Evolutionary conservation across 1,140 invertebrate species (phyloP), one percentile per base, ranked within the genome.

Genomic region (Elysia chlorotica): DNA sequence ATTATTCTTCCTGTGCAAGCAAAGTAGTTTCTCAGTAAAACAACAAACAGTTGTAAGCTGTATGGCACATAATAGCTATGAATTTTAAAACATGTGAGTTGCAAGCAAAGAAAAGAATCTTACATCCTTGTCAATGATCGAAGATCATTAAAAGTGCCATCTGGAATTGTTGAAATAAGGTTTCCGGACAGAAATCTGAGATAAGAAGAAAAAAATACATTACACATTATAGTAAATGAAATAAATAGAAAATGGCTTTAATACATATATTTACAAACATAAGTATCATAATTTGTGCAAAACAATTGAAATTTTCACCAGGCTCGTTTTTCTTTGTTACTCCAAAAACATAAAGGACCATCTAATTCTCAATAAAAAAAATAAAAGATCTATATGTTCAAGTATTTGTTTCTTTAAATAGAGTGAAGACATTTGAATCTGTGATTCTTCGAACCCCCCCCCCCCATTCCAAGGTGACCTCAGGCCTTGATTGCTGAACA

Each of bases 101-200:
- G n/a, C n/a, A n/a, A n/a, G n/a, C n/a, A 53, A 54, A 30, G 10
- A 67, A 35, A 41, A 65, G 48, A 63, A 28, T 79, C 85, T 82
- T 81, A 86, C 85, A 86, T 72, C 76, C 76, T 79, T 30, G 76
- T 80, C 23, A 86, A 74, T 23, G 78, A 74, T 59, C 76, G 79
- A 17, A 86, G 76, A 70, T 82, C 78, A 73, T 82, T 84, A 67
- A 86, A 85, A 6, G 83, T 84, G 38, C 83, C 83, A 61, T 84
- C 82, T 41, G 80, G 81, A 65, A 86, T 82, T 4, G 81, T 82
- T 71, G 82, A 81, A 38, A 86, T 75, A 48, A 74, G 74, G 71
- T 85, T 86, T 56, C 75, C 62, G 28, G 82, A 80, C 37, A 86
- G 68, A 63, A 68, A 80, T 57, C 85, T 86, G 75, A 62, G 65